Conservation (phyloP, 1,140 invertebrate species). For the Panagrolaimus sp. region DNA sequence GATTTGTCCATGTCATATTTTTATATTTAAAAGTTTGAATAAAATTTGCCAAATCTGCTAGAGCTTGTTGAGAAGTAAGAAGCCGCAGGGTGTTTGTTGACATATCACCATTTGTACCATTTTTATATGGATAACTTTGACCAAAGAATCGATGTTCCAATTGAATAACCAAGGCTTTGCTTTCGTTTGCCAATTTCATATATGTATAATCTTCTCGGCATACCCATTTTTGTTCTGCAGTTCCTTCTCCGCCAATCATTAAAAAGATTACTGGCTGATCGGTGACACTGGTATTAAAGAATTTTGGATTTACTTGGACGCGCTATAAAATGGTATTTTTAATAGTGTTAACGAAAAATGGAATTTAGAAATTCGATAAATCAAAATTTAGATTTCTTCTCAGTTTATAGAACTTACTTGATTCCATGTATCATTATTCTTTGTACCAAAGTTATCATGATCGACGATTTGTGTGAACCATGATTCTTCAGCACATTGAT, state of each 20-base stretch:
- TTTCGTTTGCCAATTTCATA: not conserved
- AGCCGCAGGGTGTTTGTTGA: conserved; percentile 72
- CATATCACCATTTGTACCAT: conserved; percentile 49
- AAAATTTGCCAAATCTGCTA: conserved; percentile 78
- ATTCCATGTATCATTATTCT: conserved; percentile 3
- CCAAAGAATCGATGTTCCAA: conserved; percentile 12
- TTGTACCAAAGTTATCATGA: not conserved
- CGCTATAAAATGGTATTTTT: conserved; percentile 1
- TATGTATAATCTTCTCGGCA: not conserved
- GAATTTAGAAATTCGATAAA: too few species aligned
- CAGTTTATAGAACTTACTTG: not conserved
- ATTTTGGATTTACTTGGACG: conserved; percentile 29
- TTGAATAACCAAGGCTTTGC: not conserved
- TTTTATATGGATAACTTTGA: not conserved
- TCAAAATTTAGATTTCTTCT: too few species aligned
- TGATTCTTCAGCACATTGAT: not conserved
- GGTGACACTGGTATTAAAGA: conserved; percentile 10
- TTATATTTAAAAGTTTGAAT: conserved; percentile 69
- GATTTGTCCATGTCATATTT: conserved; percentile 63
- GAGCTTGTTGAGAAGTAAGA: conserved; percentile 76
- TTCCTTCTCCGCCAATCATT: conserved; percentile 31
- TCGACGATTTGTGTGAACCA: not conserved
- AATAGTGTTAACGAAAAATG: too few species aligned
- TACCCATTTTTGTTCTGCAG: not conserved
- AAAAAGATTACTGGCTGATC: conserved; percentile 28